Conservation (phyloP, 2,113 vertebrate species). For the Pedetes capensis region DNA sequence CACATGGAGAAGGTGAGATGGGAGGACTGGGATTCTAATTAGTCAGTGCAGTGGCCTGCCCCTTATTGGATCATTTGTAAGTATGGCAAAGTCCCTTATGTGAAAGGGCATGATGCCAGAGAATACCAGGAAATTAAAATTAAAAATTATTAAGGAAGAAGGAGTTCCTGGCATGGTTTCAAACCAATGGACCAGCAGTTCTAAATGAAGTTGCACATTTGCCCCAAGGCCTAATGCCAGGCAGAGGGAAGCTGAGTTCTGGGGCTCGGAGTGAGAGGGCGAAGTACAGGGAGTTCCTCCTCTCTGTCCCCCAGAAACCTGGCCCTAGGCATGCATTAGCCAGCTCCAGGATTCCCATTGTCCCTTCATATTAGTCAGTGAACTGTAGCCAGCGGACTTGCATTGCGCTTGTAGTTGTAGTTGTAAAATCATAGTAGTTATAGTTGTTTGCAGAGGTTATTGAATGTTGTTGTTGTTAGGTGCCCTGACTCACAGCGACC, state of each 20-base stretch:
- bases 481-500: too few species aligned
- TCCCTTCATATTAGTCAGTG: background rate
- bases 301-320: background rate
- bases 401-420: background rate
- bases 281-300: background rate
- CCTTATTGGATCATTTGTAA: background rate
- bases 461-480: too few species aligned
- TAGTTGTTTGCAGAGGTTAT: too few species aligned
- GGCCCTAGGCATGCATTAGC: background rate
- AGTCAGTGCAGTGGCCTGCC: background rate
- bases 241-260: background rate
- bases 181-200: constrained; percentile 45
- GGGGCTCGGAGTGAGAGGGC: background rate
- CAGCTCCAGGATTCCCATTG: background rate
- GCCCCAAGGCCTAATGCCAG: background rate
- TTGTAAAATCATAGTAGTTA: background rate
- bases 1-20: too few species aligned
- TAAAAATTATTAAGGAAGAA: background rate
- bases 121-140: constrained; percentile 40
- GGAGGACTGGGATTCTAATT: background rate
- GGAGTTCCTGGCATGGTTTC: background rate
- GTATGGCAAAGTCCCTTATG: background rate
- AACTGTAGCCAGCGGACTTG: background rate
- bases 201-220: constrained; percentile 15
- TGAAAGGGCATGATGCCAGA: background rate